Conservation (phyloP, 1,140 invertebrate species). For the Micrasema minimum region DNA sequence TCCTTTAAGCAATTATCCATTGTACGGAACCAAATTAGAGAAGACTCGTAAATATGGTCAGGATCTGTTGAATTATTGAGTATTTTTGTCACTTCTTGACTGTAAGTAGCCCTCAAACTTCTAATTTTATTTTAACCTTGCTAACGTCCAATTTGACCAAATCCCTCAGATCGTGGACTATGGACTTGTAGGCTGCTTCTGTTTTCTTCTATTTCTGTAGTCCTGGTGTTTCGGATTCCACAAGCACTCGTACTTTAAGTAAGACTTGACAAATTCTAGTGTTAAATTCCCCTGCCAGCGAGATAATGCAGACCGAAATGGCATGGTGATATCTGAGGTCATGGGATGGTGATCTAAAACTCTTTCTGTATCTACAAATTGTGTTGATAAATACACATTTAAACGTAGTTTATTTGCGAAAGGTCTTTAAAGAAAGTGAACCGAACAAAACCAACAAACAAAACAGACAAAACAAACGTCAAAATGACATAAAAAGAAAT, state of each 20-base stretch:
- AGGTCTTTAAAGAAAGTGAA: too few species aligned
- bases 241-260: conserved; percentile 63
- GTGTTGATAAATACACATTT: too few species aligned
- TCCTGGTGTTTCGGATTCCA: conserved; percentile 63
- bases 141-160: conserved; percentile 57
- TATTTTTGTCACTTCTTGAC: conserved; percentile 65
- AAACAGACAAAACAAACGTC: too few species aligned
- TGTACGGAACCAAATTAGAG: conserved; percentile 62
- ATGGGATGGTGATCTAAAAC: too few species aligned
- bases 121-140: conserved; percentile 66
- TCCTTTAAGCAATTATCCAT: conserved; percentile 63
- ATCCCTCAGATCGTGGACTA: conserved; percentile 59
- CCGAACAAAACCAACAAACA: too few species aligned
- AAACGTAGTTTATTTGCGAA: too few species aligned
- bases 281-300: conserved; percentile 54
- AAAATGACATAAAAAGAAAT: too few species aligned
- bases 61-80: conserved; percentile 60
- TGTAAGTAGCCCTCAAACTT: conserved; percentile 63
- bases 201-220: conserved; percentile 61
- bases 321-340: conserved; percentile 51
- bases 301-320: conserved; percentile 60
- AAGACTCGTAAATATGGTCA: conserved; percentile 60
- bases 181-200: conserved; percentile 59
- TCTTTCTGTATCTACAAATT: too few species aligned
- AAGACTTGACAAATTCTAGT: conserved; percentile 63